phyloP scores from a whole-genome alignment of 2,797 vertebrate genomes.

The Lates japonicus region DNA sequence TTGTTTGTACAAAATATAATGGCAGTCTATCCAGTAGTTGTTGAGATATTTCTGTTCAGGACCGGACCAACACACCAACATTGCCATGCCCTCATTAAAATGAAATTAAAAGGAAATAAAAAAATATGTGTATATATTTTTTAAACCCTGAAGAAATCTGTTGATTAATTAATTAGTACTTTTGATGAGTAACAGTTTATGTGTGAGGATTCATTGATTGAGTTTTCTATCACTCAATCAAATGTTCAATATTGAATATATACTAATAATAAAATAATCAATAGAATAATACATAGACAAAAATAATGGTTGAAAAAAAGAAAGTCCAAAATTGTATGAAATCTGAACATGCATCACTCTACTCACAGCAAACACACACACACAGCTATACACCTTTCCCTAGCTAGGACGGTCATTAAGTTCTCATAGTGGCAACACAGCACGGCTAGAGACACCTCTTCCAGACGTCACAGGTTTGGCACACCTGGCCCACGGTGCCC shows the following conservation, averaged over 20 bases:
- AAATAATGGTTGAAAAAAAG: too few species aligned
- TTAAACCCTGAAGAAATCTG: not conserved
- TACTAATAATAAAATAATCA: too few species aligned
- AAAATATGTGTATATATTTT: too few species aligned
- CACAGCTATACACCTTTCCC: conserved; percentile 42
- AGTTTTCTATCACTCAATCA: not conserved
- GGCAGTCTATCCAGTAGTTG: not conserved
- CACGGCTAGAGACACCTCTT: conserved; percentile 70
- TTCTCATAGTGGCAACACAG: conserved; percentile 75
- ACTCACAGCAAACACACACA: conserved; percentile 25
- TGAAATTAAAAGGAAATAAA: too few species aligned
- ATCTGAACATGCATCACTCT: conserved; percentile 7
- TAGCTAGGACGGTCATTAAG: conserved; percentile 71
- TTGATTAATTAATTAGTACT: not conserved
- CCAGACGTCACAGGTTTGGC: conserved; percentile 83
- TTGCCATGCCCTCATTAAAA: not conserved
- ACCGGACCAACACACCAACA: not conserved
- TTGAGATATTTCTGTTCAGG: not conserved
- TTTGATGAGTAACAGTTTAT: not conserved
- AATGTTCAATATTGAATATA: too few species aligned
- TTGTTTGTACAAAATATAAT: not conserved
- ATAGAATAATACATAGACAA: too few species aligned
- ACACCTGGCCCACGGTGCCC: conserved; percentile 78
- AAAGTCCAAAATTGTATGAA: conserved; percentile 7
- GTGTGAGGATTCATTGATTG: not conserved